Evolutionary conservation across 1,140 invertebrate genomes (phyloP).

Genomic region (Bombyx mori): DNA sequence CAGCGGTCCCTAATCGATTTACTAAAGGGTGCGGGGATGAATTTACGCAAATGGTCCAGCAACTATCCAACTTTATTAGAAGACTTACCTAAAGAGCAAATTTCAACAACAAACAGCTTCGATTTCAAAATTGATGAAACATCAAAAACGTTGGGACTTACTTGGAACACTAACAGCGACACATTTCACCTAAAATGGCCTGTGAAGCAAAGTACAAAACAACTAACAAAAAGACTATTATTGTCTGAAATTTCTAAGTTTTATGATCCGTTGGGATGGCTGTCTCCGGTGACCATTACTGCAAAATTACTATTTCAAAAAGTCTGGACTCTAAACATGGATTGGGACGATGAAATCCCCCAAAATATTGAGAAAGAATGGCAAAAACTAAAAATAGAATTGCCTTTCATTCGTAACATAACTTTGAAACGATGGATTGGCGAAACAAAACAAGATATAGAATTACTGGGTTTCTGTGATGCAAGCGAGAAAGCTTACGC

Average conservation of each 20-base stretch:
- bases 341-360: conserved; percentile 35
- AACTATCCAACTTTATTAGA: conserved; percentile 11
- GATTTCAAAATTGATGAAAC: conserved; percentile 9
- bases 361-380: too few species aligned
- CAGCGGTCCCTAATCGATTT: conserved; percentile 10
- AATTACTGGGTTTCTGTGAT: too few species aligned
- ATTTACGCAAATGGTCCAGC: conserved; percentile 19
- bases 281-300: conserved; percentile 41
- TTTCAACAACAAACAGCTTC: background rate
- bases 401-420: too few species aligned
- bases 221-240: conserved; percentile 10
- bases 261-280: conserved; percentile 43
- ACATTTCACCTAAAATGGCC: too few species aligned
- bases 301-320: conserved; percentile 56
- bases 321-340: conserved; percentile 32
- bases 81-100: conserved; percentile 8
- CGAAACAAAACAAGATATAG: background rate
- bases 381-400: too few species aligned
- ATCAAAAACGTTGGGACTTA: conserved; percentile 13
- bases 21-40: conserved; percentile 13
- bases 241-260: conserved; percentile 26
- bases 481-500: too few species aligned
- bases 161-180: conserved; percentile 7
- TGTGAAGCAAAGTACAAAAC: too few species aligned
- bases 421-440: too few species aligned